These are phyloP conservation scores for Pollenia amentaria DNA, from an alignment of 2,888 invertebrate genomes.

Conservation along the genomic window DNA sequence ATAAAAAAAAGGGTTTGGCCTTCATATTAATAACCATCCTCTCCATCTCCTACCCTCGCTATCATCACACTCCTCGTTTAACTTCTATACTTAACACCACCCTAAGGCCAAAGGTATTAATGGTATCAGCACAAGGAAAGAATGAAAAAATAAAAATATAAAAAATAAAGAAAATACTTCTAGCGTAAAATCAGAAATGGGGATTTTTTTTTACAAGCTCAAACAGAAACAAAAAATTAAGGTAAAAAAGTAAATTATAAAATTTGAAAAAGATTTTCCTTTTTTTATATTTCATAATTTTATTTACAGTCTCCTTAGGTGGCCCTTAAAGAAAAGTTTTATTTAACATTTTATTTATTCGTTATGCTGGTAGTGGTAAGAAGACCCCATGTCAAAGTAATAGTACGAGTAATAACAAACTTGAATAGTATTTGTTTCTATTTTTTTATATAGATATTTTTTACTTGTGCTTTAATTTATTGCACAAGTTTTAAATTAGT, in stretches of 20 bases:
- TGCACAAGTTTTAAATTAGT: constrained; percentile 48
- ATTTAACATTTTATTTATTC: constrained; percentile 11
- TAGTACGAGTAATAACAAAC: constrained; percentile 20
- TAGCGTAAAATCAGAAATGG: constrained; percentile 47
- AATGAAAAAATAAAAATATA: neutral
- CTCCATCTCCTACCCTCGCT: constrained; percentile 22
- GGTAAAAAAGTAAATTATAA: constrained; percentile 50
- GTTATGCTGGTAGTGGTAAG: neutral
- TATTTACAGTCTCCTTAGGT: constrained; percentile 37
- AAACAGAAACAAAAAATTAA: constrained; percentile 16
- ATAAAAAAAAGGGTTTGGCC: constrained; percentile 67
- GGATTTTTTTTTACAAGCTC: constrained; percentile 1
- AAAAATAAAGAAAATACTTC: constrained; percentile 48
- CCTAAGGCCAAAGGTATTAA: constrained; percentile 35
- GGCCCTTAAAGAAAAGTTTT: constrained; percentile 26
- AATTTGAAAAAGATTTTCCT: constrained; percentile 37
- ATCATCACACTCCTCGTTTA: constrained; percentile 1
- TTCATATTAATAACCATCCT: constrained; percentile 60
- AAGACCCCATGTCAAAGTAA: constrained; percentile 26
- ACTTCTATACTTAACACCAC: neutral
- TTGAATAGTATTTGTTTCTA: constrained; percentile 19
- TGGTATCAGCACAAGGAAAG: constrained; percentile 14
- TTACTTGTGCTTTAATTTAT: constrained; percentile 31
- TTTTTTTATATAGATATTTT: constrained; percentile 1
- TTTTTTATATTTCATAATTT: constrained; percentile 45